Evolutionary conservation across 2,113 vertebrate genomes (phyloP).

Genomic region (Lanius collurio): DNA sequence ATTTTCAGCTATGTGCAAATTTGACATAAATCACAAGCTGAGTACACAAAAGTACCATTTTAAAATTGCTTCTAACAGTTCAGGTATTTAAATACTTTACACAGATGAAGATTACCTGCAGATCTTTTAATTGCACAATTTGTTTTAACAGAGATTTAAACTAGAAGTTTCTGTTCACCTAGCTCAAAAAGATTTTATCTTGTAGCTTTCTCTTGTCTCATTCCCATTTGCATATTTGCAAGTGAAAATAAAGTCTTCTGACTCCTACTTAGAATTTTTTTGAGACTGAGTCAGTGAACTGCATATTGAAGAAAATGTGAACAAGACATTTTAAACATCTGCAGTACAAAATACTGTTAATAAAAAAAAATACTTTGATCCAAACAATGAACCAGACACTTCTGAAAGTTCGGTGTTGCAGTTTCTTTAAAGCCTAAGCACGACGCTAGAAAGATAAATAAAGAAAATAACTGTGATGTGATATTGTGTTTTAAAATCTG

Average conservation of each 20-base stretch:
- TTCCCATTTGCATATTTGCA: conserved; percentile 24
- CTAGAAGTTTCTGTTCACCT: not conserved
- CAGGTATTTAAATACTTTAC: not conserved
- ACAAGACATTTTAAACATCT: conserved; percentile 4
- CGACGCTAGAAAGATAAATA: not conserved
- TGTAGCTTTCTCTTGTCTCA: not conserved
- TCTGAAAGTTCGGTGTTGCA: not conserved
- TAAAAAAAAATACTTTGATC: not conserved
- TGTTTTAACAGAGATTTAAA: not conserved
- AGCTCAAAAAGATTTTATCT: not conserved
- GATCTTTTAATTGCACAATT: conserved; percentile 19
- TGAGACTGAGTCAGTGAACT: conserved; percentile 15
- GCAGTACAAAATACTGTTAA: not conserved
- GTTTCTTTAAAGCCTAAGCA: not conserved
- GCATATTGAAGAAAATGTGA: conserved; percentile 15
- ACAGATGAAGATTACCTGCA: not conserved
- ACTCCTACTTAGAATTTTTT: conserved; percentile 31
- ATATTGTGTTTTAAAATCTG: not conserved
- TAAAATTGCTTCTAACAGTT: not conserved
- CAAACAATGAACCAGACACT: not conserved
- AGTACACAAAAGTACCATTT: not conserved
- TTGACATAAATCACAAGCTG: not conserved
- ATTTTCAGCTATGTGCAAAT: not conserved
- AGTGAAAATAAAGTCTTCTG: conserved; percentile 32
- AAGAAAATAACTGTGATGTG: not conserved